Conservation (phyloP, 2,113 vertebrate species). For the Datnioides undecimradiatus region DNA sequence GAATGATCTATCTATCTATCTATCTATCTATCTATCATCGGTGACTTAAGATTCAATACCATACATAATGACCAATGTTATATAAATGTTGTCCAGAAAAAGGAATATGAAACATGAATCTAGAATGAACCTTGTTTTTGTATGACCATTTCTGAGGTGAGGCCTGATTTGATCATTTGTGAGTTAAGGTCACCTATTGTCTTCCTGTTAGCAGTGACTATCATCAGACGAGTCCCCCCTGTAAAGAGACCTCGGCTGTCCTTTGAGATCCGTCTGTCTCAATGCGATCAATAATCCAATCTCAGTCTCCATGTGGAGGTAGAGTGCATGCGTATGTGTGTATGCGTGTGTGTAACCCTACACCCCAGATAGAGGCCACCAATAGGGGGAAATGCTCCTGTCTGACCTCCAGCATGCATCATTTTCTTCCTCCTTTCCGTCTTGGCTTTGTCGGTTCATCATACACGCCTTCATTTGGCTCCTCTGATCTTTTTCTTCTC, state of each 20-base stretch:
- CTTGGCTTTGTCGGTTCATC: conserved; percentile 41
- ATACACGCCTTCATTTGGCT: conserved; percentile 49
- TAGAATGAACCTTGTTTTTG: neutral
- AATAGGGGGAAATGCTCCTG: conserved; percentile 63
- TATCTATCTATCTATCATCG: too few relatives aligned
- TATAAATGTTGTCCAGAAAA: neutral
- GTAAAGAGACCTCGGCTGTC: conserved; percentile 65
- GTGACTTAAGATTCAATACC: too few relatives aligned
- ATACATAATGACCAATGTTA: neutral
- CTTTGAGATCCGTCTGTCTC: conserved; percentile 67
- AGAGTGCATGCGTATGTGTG: conserved; percentile 40
- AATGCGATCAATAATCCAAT: conserved; percentile 78
- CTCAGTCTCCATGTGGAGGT: conserved; percentile 54
- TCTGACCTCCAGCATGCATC: conserved; percentile 76
- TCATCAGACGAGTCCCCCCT: conserved; percentile 49
- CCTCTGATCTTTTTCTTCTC: conserved; percentile 52
- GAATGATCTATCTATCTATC: too few relatives aligned
- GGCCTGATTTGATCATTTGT: conserved; percentile 24
- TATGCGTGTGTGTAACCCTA: conserved; percentile 69
- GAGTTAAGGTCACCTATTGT: conserved; percentile 71
- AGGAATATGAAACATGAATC: neutral
- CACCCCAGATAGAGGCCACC: conserved; percentile 59
- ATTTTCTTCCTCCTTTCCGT: conserved; percentile 55
- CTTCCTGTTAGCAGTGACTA: conserved; percentile 65
- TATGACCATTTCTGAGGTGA: conserved; percentile 16